Conservation (phyloP, 2,113 vertebrate species). For the Oncorhynchus kisutch region DNA sequence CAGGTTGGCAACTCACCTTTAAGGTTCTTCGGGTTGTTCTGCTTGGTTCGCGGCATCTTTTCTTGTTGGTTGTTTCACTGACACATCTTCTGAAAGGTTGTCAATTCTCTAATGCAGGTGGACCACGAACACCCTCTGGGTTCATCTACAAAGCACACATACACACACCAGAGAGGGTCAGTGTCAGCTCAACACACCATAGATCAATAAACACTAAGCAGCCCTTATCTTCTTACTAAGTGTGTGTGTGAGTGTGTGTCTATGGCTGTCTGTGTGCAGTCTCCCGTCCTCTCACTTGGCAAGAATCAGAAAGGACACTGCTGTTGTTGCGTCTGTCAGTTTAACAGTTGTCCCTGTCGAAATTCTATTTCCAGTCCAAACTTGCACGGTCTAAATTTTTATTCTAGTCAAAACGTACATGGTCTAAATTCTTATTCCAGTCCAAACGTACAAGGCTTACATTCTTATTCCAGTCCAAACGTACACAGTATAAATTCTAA, state of each 20-base stretch:
- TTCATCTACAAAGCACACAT: constrained; percentile 45
- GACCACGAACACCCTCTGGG: constrained; percentile 25
- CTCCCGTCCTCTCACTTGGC: constrained; percentile 29
- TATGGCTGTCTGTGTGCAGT: neutral
- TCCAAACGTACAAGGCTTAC: neutral
- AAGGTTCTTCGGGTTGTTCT: constrained; percentile 96
- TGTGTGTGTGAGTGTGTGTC: neutral
- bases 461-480: neutral
- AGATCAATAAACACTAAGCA: constrained; percentile 27
- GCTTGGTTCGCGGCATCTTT: constrained; percentile 98
- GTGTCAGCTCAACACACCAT: constrained; percentile 24
- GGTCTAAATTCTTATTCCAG: too few relatives aligned
- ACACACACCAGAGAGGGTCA: constrained; percentile 1
- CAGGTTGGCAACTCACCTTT: constrained; percentile 79
- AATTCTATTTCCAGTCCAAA: constrained; percentile 3
- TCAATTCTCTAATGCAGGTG: constrained; percentile 13
- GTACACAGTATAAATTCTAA: too few relatives aligned
- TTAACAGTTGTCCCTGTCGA: constrained; percentile 36
- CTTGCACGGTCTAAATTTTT: neutral
- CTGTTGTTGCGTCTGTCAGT: constrained; percentile 40
- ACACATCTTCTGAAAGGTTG: constrained; percentile 57
- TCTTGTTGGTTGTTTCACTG: constrained; percentile 56
- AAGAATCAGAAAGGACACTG: constrained; percentile 39
- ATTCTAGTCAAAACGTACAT: neutral
- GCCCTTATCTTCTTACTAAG: neutral